Evolutionary conservation across 2,113 vertebrate species (phyloP).

Genomic region (Phrynocephalus versicolor): DNA sequence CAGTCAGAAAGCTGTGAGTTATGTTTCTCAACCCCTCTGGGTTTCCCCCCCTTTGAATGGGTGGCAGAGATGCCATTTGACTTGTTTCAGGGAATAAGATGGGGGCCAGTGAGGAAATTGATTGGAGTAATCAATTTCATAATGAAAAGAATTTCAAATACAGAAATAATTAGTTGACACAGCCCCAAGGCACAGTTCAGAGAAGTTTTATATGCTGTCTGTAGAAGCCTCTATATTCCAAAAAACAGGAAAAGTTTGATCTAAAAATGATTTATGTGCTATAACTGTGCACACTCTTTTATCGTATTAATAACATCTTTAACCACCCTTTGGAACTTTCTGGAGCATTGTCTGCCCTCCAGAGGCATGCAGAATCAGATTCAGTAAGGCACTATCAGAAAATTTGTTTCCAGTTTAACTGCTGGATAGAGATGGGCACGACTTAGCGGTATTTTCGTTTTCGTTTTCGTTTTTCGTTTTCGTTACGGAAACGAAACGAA

Average conservation of each 20-base stretch:
- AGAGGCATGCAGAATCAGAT: slow-evolving; percentile 54
- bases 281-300: slow-evolving; percentile 56
- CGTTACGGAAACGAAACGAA: too few relatives aligned
- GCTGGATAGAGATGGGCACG: too few relatives aligned
- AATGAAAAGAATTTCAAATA: slow-evolving; percentile 69
- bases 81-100: slow-evolving; percentile 54
- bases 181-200: slow-evolving; percentile 49
- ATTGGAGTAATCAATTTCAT: slow-evolving; percentile 67
- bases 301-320: slow-evolving; percentile 69
- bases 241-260: slow-evolving; percentile 47
- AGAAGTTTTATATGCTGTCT: slow-evolving; percentile 54
- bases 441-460: too few relatives aligned
- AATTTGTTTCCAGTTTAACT: slow-evolving; percentile 65
- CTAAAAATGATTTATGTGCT: slow-evolving; percentile 63
- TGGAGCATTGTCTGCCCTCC: slow-evolving; percentile 30
- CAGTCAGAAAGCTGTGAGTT: background rate
- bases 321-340: slow-evolving; percentile 55
- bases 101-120: slow-evolving; percentile 53
- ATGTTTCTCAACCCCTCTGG: background rate
- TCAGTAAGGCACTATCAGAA: slow-evolving; percentile 61
- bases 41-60: background rate
- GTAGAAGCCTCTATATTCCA: slow-evolving; percentile 44
- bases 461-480: too few relatives aligned
- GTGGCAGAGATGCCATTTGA: slow-evolving; percentile 56
- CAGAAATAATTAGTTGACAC: slow-evolving; percentile 53